A percentile compares a stretch with the other conserved stretches of the same genome.
These are phyloP conservation scores for Theocolax elegans DNA, from an alignment of 1,140 invertebrate species.

Conservation along the genomic window DNA sequence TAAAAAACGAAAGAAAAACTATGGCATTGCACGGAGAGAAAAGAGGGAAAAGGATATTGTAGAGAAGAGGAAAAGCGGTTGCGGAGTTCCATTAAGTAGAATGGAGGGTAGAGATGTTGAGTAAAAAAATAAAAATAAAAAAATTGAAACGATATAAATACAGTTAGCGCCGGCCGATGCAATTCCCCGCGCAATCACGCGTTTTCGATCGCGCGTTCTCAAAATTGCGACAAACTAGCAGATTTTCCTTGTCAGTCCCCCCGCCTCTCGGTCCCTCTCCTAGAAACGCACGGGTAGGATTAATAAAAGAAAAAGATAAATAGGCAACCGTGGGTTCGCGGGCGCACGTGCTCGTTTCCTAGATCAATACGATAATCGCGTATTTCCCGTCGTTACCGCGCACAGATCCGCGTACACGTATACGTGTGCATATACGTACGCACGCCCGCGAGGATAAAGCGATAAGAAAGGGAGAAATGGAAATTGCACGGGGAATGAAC, in stretches of 20 bases:
- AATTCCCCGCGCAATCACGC: neutral
- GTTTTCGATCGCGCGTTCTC: neutral
- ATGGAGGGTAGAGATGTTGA: neutral
- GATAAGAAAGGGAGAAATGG: conserved; percentile 6
- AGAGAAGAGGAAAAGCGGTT: neutral
- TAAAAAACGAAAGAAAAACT: neutral
- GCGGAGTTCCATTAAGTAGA: neutral
- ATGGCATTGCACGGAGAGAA: no score
- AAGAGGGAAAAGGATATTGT: no score
- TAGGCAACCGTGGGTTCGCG: neutral
- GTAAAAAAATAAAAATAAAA: neutral
- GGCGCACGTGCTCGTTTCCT: neutral
- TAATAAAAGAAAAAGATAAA: neutral
- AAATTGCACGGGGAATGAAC: conserved; percentile 18
- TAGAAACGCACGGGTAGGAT: no score
- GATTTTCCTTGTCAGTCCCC: neutral
- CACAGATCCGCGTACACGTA: neutral
- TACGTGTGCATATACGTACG: neutral
- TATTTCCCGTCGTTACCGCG: conserved; percentile 23
- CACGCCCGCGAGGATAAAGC: neutral
- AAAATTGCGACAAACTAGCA: neutral
- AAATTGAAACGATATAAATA: neutral
- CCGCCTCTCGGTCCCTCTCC: neutral
- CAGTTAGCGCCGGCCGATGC: neutral
- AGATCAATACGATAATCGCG: conserved; percentile 34